Evolutionary conservation across 2,113 vertebrate genomes (phyloP).

Genomic region (Misgurnus anguillicaudatus): DNA sequence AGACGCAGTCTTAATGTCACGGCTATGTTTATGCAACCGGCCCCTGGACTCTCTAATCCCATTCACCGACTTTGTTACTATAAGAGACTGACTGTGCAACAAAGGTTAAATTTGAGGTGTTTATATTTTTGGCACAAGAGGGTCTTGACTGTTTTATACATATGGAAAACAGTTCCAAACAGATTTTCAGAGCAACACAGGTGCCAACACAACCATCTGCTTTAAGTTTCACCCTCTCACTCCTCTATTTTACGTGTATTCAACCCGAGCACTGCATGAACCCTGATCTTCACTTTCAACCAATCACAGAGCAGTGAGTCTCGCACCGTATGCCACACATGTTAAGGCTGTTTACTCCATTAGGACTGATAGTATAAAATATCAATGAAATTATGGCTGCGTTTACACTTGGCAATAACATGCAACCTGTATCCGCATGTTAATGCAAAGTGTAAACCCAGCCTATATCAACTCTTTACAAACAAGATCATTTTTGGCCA

Average conservation of each 20-base stretch:
- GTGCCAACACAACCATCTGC: slow-evolving; percentile 82
- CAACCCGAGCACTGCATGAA: slow-evolving; percentile 15
- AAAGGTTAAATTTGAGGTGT: slow-evolving; percentile 75
- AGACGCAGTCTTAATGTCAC: too few relatives aligned
- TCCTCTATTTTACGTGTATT: slow-evolving; percentile 54
- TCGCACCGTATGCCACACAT: slow-evolving; percentile 57
- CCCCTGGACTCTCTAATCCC: too few relatives aligned
- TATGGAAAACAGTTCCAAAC: slow-evolving; percentile 80
- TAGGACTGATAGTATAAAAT: too few relatives aligned
- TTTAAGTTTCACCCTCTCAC: slow-evolving; percentile 74
- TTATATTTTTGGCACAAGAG: slow-evolving; percentile 66
- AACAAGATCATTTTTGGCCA: too few relatives aligned
- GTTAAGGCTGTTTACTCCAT: slow-evolving; percentile 8
- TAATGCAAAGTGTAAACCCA: too few relatives aligned
- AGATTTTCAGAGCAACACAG: slow-evolving; percentile 76
- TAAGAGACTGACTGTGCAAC: neutral
- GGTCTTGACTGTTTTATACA: slow-evolving; percentile 69
- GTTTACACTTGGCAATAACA: too few relatives aligned
- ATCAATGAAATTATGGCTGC: too few relatives aligned
- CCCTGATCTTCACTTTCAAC: slow-evolving; percentile 44
- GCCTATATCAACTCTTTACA: too few relatives aligned
- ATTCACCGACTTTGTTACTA: neutral
- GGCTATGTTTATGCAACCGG: too few relatives aligned
- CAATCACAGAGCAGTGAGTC: slow-evolving; percentile 57
- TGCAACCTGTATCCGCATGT: too few relatives aligned